These are phyloP conservation scores for Ectropis grisescens DNA, from an alignment of 1,140 invertebrate genomes.

Conservation along the genomic window DNA sequence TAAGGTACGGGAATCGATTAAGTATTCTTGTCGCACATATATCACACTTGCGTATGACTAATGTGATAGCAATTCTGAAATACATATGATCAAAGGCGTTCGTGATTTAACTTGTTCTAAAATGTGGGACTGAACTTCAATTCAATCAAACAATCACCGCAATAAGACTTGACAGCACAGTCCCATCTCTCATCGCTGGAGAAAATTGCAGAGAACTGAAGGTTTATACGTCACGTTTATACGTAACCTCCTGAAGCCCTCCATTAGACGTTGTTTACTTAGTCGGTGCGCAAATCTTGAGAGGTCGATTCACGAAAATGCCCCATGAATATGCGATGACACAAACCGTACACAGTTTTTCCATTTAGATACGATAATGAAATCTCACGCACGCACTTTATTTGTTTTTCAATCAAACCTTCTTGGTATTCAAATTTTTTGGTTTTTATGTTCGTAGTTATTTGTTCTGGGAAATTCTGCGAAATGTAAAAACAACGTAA, in stretches of 20 bases:
- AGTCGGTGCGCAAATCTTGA: slow-evolving; percentile 53
- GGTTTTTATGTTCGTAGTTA: background rate
- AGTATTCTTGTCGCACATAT: no score
- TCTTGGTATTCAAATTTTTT: no score
- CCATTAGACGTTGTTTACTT: slow-evolving; percentile 54
- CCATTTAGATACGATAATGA: slow-evolving; percentile 62
- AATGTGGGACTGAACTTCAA: no score
- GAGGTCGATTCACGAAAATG: slow-evolving; percentile 65
- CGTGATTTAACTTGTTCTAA: no score
- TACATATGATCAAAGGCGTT: no score
- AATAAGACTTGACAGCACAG: no score
- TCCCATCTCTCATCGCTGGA: no score
- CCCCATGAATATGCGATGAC: slow-evolving; percentile 67
- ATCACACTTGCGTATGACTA: no score
- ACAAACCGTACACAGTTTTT: slow-evolving; percentile 66
- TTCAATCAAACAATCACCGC: no score
- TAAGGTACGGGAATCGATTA: no score
- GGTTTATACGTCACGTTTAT: slow-evolving; percentile 33
- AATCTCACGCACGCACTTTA: slow-evolving; percentile 45
- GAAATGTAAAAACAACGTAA: background rate
- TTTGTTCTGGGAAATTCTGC: slow-evolving; percentile 1
- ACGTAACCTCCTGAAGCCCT: slow-evolving; percentile 40
- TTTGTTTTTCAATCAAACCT: slow-evolving; percentile 46
- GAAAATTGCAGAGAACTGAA: slow-evolving; percentile 21
- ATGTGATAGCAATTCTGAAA: no score